phyloP scores from a whole-genome alignment of 1,140 invertebrate species.

The Eurytemora carolleeae region DNA sequence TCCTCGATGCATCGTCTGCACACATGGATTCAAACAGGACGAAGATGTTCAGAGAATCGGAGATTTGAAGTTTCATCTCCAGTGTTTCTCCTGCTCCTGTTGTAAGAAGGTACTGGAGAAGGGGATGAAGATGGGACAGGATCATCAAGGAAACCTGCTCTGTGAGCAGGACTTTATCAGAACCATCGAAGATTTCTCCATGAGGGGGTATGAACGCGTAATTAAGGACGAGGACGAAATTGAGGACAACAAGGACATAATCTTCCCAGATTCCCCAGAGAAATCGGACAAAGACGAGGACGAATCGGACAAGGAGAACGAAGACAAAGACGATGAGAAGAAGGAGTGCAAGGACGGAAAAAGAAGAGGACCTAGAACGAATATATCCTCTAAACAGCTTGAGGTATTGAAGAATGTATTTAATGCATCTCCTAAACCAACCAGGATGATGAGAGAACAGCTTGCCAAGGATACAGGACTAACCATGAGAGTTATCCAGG shows the following conservation, averaged over 20 bases:
- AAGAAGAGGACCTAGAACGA: slow-evolving; percentile 79
- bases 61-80: background rate
- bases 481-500: slow-evolving; percentile 98
- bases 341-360: slow-evolving; percentile 31
- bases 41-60: background rate
- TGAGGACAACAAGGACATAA: no score
- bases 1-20: background rate
- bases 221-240: background rate
- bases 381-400: slow-evolving; percentile 93
- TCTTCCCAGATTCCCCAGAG: background rate
- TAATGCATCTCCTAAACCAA: slow-evolving; percentile 92
- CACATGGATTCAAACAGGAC: background rate
- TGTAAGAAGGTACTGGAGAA: background rate
- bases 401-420: slow-evolving; percentile 90
- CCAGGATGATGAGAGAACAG: slow-evolving; percentile 91
- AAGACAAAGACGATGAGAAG: background rate
- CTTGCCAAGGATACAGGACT: slow-evolving; percentile 92
- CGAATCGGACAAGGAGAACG: background rate
- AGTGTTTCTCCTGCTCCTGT: background rate
- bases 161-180: background rate
- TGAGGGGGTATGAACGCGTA: background rate
- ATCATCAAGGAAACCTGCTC: background rate
- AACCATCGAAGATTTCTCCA: background rate
- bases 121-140: background rate
- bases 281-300: background rate